Conservation (phyloP, 2,113 vertebrate species). For the Semicossyphus pulcher region DNA sequence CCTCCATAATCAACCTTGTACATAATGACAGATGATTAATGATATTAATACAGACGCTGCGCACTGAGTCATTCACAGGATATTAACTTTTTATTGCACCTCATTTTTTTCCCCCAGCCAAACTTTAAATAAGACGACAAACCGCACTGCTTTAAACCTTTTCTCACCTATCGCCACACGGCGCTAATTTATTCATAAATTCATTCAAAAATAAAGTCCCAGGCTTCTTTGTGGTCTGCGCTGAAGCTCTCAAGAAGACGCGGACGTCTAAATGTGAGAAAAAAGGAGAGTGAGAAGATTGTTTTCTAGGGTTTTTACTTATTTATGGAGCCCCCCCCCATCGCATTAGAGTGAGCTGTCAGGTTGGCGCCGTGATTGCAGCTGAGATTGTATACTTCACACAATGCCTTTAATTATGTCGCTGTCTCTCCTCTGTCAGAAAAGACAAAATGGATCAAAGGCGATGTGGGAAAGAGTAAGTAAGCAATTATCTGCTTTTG, state of each 20-base stretch:
- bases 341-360: conserved; percentile 73
- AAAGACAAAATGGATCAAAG: conserved; percentile 76
- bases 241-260: conserved; percentile 43
- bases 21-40: conserved; percentile 50
- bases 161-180: conserved; percentile 27
- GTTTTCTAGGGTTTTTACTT: conserved; percentile 68
- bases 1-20: conserved; percentile 21
- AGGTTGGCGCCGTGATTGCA: conserved; percentile 61
- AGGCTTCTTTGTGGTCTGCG: conserved; percentile 45
- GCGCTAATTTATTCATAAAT: conserved; percentile 74
- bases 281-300: conserved; percentile 37
- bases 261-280: conserved; percentile 31
- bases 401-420: conserved; percentile 82
- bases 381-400: conserved; percentile 56
- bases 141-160: conserved; percentile 41
- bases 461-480: conserved; percentile 67
- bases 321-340: conserved; percentile 61
- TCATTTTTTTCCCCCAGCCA: conserved; percentile 46
- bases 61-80: conserved; percentile 26
- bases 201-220: conserved; percentile 64
- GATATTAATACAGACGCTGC: conserved; percentile 36
- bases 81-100: conserved; percentile 49
- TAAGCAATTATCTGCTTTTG: conserved; percentile 80
- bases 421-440: conserved; percentile 71
- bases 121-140: conserved; percentile 69